Evolutionary conservation across 2,113 vertebrate species (phyloP).

Genomic region (Phyllostomus discolor): DNA sequence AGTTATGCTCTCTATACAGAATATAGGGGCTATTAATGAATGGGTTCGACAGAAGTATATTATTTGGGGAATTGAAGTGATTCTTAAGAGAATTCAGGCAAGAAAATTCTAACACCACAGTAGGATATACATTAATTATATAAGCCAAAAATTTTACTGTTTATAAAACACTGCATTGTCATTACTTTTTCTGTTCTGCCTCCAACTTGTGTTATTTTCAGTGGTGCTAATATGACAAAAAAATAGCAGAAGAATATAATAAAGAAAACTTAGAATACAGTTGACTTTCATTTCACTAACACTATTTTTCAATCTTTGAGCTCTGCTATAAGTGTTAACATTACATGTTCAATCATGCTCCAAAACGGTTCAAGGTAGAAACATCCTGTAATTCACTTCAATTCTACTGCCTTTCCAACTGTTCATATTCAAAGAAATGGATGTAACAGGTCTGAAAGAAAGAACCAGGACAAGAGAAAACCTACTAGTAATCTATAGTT

Average conservation of each 20-base stretch:
- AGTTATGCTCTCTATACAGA: background rate
- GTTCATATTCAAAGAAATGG: background rate
- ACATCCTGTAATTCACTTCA: background rate
- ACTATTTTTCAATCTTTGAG: background rate
- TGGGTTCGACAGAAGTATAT: background rate
- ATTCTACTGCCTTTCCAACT: background rate
- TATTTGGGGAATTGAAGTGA: background rate
- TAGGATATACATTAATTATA: background rate
- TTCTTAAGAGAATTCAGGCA: background rate
- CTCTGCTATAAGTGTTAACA: background rate
- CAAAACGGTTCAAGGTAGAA: background rate
- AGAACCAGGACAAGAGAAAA: conserved; percentile 4
- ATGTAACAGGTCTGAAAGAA: background rate
- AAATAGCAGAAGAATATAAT: background rate
- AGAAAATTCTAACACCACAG: background rate
- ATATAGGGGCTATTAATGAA: background rate
- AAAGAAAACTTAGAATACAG: background rate
- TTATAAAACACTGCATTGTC: background rate
- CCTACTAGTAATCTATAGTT: background rate
- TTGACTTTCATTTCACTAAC: background rate
- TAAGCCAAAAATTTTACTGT: background rate
- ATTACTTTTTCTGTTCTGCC: background rate
- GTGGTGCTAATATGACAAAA: background rate
- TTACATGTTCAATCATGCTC: background rate
- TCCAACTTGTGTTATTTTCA: background rate